phyloP scores from a whole-genome alignment of 1,140 invertebrate species.

The Teleopsis dalmanni region DNA sequence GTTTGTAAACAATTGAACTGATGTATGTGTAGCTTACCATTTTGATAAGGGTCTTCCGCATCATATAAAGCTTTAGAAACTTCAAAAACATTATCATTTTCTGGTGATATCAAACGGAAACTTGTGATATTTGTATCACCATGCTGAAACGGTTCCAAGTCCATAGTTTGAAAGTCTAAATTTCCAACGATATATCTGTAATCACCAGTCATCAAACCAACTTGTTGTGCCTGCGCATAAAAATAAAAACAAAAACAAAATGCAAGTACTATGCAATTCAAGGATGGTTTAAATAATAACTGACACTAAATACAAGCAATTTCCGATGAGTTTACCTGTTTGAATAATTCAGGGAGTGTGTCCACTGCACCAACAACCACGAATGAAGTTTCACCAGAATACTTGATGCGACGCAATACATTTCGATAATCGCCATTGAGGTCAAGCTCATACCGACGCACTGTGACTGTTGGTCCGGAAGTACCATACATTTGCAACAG shows the following conservation, averaged over 20 bases:
- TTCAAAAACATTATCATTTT: conserved; percentile 49
- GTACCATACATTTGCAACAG: conserved; percentile 65
- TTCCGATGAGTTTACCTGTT: conserved; percentile 37
- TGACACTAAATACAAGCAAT: not conserved
- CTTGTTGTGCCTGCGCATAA: conserved; percentile 54
- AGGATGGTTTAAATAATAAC: not conserved
- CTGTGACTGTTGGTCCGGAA: conserved; percentile 49
- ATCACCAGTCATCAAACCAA: conserved; percentile 60
- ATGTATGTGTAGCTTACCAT: too few relatives aligned
- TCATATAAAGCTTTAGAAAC: conserved; percentile 46
- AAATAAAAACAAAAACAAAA: not conserved
- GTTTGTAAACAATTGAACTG: too few relatives aligned
- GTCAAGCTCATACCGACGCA: conserved; percentile 51
- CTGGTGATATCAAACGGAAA: conserved; percentile 61
- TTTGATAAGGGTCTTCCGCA: conserved; percentile 42
- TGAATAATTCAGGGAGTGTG: conserved; percentile 58
- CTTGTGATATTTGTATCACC: conserved; percentile 67
- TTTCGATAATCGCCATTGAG: conserved; percentile 50
- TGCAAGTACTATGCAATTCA: not conserved
- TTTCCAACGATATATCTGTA: conserved; percentile 61
- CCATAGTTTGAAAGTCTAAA: conserved; percentile 62
- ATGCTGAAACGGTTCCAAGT: conserved; percentile 65
- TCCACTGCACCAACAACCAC: conserved; percentile 67
- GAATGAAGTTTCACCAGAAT: conserved; percentile 60
- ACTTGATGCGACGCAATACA: conserved; percentile 54